Percentiles rank a stretch among this genome's conserved stretches.
phyloP scores from a whole-genome alignment of 2,888 invertebrate species.

The Drosophila eohydei region DNA sequence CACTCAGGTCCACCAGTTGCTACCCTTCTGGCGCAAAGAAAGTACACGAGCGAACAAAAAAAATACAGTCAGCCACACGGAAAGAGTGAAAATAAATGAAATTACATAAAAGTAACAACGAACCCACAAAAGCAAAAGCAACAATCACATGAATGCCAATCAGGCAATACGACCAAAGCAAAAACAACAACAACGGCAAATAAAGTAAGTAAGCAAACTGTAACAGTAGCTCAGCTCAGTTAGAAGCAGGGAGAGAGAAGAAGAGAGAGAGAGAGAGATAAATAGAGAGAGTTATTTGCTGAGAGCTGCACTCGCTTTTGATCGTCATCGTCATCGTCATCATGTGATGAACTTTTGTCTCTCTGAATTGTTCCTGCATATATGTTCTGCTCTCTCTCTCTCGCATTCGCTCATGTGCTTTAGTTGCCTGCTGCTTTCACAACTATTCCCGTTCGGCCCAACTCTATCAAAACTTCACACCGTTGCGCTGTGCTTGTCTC shows the following conservation, averaged over 20 bases:
- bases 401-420: slow-evolving; percentile 1
- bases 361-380: slow-evolving; percentile 39
- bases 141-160: slow-evolving; percentile 72
- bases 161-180: slow-evolving; percentile 25
- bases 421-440: slow-evolving; percentile 65
- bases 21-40: slow-evolving; percentile 59
- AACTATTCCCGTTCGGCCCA: slow-evolving; percentile 64
- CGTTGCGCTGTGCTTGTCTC: slow-evolving; percentile 14
- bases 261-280: slow-evolving; percentile 24
- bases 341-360: slow-evolving; percentile 28
- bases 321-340: slow-evolving; percentile 47
- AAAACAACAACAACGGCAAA: slow-evolving; percentile 7
- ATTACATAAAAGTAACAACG: slow-evolving; percentile 82
- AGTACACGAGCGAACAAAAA: slow-evolving; percentile 55
- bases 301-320: slow-evolving; percentile 29
- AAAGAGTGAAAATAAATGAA: slow-evolving; percentile 70
- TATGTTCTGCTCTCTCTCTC: slow-evolving; percentile 32
- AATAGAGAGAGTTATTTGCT: slow-evolving; percentile 13
- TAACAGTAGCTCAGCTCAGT: slow-evolving; percentile 40
- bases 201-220: slow-evolving; percentile 34
- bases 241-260: slow-evolving; percentile 31
- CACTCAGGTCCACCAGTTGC: slow-evolving; percentile 5
- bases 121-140: slow-evolving; percentile 58
- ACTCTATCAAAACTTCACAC: slow-evolving; percentile 20
- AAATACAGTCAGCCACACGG: slow-evolving; percentile 26